Evolutionary conservation across 2,797 vertebrate genomes (phyloP), one percentile per base, ranked within the genome.

Genomic region (Psittacula echo): DNA sequence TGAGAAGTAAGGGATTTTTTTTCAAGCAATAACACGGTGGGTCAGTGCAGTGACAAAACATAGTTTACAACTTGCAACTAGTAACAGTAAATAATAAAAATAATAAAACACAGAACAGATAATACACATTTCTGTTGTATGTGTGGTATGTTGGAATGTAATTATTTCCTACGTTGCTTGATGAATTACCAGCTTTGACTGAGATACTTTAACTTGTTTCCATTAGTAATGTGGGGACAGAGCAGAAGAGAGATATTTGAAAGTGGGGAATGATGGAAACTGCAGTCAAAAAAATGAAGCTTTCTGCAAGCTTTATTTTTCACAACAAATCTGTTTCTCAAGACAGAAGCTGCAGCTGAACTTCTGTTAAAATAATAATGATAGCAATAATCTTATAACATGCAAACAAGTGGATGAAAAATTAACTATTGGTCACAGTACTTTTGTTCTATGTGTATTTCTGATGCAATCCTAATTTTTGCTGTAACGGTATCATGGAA

Each of bases 1-100:
- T 26, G 41, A 96, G 90, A 96, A 95, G 60, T 95, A 42, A 90
- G 66, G 32, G 23, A 58, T 68, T 91, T 87, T 84, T 66, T 74
- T 83, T 47, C 64, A 75, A 85, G 48, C 16, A 90, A 84, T 22
- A 67, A 65, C 27, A 86, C 6, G 13, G 74, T 64, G 44, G 19
- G 30, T 90, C 88, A 86, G 85, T 47, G 78, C 79, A 94, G 24
- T 68, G 34, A 93, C 50, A 90, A 94, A 91, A 94, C 61, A 90
- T 22, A 70, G 90, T 88, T 90, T 62, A 77, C n/a, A 95, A 50
- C 41, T 85, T 92, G 74, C 71, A 94, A 73, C 7, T 32, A 82
- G 1, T 39, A 90, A 34, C 84, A 90, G 74, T 74, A 79, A 85
- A 77, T n/a, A 86, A 65, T 10, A 68, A 73, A 66, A 80, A 81